Evolutionary conservation across 2,113 vertebrate species (phyloP), one percentile per base, ranked within the genome.

Genomic region (Aphelocoma coerulescens): DNA sequence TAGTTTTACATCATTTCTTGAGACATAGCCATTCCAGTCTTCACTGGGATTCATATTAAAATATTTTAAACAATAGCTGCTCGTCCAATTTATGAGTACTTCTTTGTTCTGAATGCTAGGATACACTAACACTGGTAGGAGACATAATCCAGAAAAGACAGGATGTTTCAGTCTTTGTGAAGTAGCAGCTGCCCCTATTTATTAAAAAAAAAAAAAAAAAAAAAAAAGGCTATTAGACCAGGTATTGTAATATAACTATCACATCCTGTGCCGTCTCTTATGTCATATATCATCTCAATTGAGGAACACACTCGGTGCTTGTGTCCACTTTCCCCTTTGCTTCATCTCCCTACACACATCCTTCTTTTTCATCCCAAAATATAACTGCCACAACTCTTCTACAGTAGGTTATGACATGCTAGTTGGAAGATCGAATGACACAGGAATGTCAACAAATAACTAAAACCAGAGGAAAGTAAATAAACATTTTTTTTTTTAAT

Each of bases 141-240:
- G 65, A 92, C 19, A 84, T 71, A 92, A 89, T 41, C 83, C 89
- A 93, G 94, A 87, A 84, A 91, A 81, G 76, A 52, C 72, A 84
- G 73, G 43, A 72, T 71, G 59, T 84, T 95, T 72, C 84, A 92
- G 39, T 61, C 76, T 86, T 43, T 89, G 51, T 63, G 46, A 65
- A 75, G 65, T 78, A 84, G 49, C 46, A 93, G 68, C 72, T 88
- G 75, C 59, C 43, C 26, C 51, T 85, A 77, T 88, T 79, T 86
- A 90, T 83, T 61, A 41, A 33, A 72, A 33, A 72, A 69, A 61
- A 51, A 77, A 80, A 43, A 80, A 43, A 43, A 43, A 16, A 84
- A 61, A 77, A 91, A 81, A 75, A 91, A 39, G 32, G 22, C 35
- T 93, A 24, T 55, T 88, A 62, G 14, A 94, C 39, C 51, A 93